A percentile compares a stretch with the other conserved stretches of the same genome.
Conservation (phyloP, 2,113 vertebrate genomes). For the Anhinga rufa region DNA sequence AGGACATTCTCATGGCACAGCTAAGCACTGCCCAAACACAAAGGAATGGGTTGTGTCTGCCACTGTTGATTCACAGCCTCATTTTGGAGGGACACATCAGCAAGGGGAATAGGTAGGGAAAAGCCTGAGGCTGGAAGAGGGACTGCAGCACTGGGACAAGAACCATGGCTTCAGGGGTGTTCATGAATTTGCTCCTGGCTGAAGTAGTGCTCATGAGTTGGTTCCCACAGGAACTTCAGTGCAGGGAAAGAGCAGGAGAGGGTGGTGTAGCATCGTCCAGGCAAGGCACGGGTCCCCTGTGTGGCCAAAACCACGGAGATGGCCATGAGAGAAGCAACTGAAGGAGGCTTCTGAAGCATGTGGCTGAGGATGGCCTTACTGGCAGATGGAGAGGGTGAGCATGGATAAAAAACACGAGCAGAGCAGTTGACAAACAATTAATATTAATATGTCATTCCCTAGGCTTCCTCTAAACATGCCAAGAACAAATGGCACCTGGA, state of each 20-base stretch:
- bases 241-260: neutral
- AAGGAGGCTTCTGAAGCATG: neutral
- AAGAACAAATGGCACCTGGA: neutral
- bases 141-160: neutral
- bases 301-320: neutral
- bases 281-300: neutral
- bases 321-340: neutral
- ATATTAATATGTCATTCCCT: neutral
- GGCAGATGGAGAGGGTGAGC: neutral
- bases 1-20: neutral
- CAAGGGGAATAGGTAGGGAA: neutral
- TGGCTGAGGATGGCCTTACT: neutral
- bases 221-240: neutral
- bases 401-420: neutral
- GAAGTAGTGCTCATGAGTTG: neutral
- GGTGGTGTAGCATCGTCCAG: neutral
- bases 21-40: rapidly evolving
- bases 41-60: neutral
- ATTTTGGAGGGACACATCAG: neutral
- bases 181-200: neutral
- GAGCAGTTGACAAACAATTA: neutral
- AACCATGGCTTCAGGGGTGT: rapidly evolving
- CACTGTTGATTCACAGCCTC: neutral
- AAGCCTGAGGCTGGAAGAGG: neutral
- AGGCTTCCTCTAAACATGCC: neutral